Percentiles rank a stretch among this genome's conserved stretches.
phyloP scores from a whole-genome alignment of 2,113 vertebrate genomes.

The Recurvirostra avosetta region DNA sequence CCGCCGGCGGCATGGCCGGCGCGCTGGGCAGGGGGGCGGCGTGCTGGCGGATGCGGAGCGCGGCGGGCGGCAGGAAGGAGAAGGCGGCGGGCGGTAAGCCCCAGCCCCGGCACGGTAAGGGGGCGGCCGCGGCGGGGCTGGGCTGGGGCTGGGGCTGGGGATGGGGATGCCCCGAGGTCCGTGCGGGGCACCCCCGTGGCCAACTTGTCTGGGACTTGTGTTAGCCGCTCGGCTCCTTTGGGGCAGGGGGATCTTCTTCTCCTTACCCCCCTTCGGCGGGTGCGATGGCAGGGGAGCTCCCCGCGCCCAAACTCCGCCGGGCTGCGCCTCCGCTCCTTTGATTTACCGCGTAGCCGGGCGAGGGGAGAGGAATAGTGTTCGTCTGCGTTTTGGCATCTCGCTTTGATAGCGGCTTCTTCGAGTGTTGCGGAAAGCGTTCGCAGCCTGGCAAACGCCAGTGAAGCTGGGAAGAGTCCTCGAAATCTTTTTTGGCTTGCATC shows the following conservation, averaged over 20 bases:
- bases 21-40: slow-evolving; percentile 42
- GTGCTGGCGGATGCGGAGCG: slow-evolving; percentile 65
- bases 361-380: not conserved
- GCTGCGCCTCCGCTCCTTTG: not conserved
- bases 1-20: not conserved
- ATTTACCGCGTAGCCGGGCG: not conserved
- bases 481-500: not conserved
- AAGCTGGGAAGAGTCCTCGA: not conserved
- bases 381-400: not conserved
- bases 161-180: not conserved
- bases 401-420: not conserved
- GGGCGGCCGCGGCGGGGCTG: not conserved
- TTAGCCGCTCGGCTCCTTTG: not conserved
- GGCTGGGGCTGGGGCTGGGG: not conserved
- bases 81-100: slow-evolving; percentile 21
- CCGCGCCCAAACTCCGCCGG: not conserved
- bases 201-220: not conserved
- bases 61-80: slow-evolving; percentile 32
- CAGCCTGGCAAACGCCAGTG: not conserved
- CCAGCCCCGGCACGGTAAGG: slow-evolving; percentile 62
- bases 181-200: not conserved
- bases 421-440: not conserved
- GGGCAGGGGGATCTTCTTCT: too few species aligned
- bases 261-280: too few species aligned
- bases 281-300: too few species aligned